A percentile compares a stretch with the other conserved stretches of the same genome.
Evolutionary conservation across 64 coral and sea anemone species (phyloP).

Genomic region (Actinia equina): DNA sequence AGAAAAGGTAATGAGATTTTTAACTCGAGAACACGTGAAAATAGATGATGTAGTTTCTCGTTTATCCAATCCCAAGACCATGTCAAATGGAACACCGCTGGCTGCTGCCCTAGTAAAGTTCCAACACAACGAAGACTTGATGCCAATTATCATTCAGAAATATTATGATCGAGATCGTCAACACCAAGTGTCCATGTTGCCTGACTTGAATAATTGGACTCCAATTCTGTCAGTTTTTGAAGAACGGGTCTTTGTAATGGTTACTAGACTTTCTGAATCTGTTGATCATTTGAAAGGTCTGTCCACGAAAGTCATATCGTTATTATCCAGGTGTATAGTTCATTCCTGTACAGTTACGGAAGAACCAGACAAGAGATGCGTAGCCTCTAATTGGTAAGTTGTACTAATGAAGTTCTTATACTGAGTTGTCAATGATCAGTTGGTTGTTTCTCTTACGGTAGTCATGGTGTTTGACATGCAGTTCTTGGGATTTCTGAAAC

Average conservation of each 20-base stretch:
- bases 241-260: slow-evolving; percentile 35
- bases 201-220: slow-evolving; percentile 17
- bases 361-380: slow-evolving; percentile 2
- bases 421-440: no score
- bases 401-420: no score
- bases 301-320: slow-evolving; percentile 12
- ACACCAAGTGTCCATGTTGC: neutral
- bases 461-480: no score
- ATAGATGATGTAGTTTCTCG: slow-evolving; percentile 19
- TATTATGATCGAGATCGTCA: neutral
- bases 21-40: slow-evolving; percentile 29
- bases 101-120: slow-evolving; percentile 47
- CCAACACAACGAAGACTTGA: slow-evolving; percentile 37
- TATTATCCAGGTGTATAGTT: slow-evolving; percentile 48
- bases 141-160: slow-evolving; percentile 28
- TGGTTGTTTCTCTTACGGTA: no score
- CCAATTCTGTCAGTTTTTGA: slow-evolving; percentile 58
- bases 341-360: neutral
- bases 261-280: neutral
- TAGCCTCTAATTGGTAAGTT: slow-evolving; percentile 68
- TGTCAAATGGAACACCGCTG: slow-evolving; percentile 56
- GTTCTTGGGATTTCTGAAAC: no score
- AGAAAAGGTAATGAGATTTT: slow-evolving; percentile 17
- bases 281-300: slow-evolving; percentile 27
- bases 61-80: slow-evolving; percentile 30